These are phyloP conservation scores for Otus scops DNA, from an alignment of 2,797 vertebrate species.

Conservation along the genomic window DNA sequence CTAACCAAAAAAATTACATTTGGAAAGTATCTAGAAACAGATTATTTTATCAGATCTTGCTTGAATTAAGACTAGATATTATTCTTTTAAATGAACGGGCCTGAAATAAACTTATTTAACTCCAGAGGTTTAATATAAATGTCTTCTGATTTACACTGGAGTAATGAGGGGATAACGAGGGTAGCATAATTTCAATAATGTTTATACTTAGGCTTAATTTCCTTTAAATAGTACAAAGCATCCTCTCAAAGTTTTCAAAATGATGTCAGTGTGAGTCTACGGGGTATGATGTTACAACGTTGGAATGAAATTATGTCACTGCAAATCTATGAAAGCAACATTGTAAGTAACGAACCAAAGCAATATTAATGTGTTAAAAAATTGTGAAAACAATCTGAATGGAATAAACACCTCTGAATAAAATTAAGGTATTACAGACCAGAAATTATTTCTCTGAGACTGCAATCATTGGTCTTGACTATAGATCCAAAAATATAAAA, in stretches of 20 bases:
- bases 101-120: neutral
- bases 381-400: neutral
- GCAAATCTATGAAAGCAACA: constrained; percentile 24
- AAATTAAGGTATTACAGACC: neutral
- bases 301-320: constrained; percentile 58
- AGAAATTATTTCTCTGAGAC: neutral
- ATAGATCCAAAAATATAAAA: neutral
- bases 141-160: neutral
- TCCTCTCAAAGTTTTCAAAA: constrained; percentile 30
- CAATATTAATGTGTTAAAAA: neutral
- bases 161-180: neutral
- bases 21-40: constrained; percentile 8
- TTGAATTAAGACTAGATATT: neutral
- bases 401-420: neutral
- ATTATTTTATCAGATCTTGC: constrained; percentile 28
- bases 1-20: constrained; percentile 14
- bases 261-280: constrained; percentile 3
- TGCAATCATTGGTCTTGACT: neutral
- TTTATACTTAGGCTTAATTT: constrained; percentile 42
- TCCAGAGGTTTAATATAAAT: neutral
- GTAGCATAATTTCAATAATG: constrained; percentile 3
- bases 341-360: neutral
- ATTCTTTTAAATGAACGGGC: neutral
- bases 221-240: constrained; percentile 35
- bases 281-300: neutral